Evolutionary conservation across 2,888 invertebrate species (phyloP).

Genomic region (Agriopis aurantiaria): DNA sequence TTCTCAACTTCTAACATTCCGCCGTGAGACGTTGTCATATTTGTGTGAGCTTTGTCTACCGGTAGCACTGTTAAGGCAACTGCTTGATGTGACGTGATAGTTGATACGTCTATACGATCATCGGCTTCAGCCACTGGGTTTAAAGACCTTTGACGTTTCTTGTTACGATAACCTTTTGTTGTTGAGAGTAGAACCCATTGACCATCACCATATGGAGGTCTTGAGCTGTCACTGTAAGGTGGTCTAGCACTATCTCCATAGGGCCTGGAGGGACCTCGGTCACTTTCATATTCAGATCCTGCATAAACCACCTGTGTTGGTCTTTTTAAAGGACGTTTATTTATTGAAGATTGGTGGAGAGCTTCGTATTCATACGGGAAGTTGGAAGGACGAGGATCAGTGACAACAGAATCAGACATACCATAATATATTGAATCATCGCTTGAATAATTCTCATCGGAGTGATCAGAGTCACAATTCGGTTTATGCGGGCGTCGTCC

Average conservation of each 20-base stretch:
- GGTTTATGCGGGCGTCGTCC: constrained; percentile 75
- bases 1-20: constrained; percentile 91
- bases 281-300: constrained; percentile 73
- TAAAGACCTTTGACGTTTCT: constrained; percentile 78
- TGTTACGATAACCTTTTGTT: constrained; percentile 90
- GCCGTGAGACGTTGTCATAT: constrained; percentile 90
- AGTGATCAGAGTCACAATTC: constrained; percentile 75
- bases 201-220: constrained; percentile 90
- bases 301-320: constrained; percentile 84
- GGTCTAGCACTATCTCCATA: constrained; percentile 22
- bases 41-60: constrained; percentile 87
- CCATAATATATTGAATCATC: constrained; percentile 74
- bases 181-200: constrained; percentile 93
- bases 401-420: constrained; percentile 77
- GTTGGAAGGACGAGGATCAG: constrained; percentile 80
- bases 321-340: constrained; percentile 72
- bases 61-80: constrained; percentile 91
- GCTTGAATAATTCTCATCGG: constrained; percentile 64
- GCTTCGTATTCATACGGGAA: constrained; percentile 82
- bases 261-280: constrained; percentile 82
- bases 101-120: constrained; percentile 61
- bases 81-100: constrained; percentile 82
- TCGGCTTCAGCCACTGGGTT: constrained; percentile 59
- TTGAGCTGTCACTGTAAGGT: constrained; percentile 51
- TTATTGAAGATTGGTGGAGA: constrained; percentile 65